These are phyloP conservation scores for Myathropa florea DNA, from an alignment of 2,888 invertebrate species.

Conservation along the genomic window DNA sequence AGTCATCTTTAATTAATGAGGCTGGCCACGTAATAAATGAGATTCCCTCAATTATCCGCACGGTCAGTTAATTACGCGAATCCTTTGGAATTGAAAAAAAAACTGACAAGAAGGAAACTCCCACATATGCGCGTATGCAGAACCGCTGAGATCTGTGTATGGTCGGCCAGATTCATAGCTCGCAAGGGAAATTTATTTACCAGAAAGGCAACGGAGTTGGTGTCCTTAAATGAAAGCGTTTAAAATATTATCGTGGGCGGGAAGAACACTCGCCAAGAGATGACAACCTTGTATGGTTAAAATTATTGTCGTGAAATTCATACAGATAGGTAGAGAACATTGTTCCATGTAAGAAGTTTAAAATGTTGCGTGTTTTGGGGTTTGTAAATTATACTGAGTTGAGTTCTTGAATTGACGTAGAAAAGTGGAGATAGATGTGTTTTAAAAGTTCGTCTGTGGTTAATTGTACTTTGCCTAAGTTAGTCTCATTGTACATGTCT, in stretches of 20 bases:
- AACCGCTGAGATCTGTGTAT: neutral
- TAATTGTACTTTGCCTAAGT: too few species aligned
- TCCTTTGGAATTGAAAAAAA: slow-evolving; percentile 8
- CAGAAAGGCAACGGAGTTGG: neutral
- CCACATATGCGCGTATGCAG: neutral
- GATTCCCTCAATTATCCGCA: slow-evolving; percentile 28
- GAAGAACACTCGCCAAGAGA: neutral
- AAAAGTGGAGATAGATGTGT: too few species aligned
- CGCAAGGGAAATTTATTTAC: neutral
- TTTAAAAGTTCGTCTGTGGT: too few species aligned
- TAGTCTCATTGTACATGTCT: too few species aligned
- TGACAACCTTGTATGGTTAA: neutral
- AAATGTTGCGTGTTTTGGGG: too few species aligned
- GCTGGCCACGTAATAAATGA: slow-evolving; percentile 46
- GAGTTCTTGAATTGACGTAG: too few species aligned
- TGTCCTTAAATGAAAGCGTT: neutral
- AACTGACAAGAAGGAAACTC: neutral
- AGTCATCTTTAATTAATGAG: slow-evolving; percentile 43
- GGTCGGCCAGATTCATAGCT: neutral
- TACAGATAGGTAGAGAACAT: too few species aligned
- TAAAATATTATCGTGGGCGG: neutral
- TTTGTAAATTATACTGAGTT: too few species aligned
- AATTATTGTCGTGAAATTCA: neutral
- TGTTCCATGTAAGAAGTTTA: too few species aligned
- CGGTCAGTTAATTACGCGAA: slow-evolving; percentile 42